Evolutionary conservation across 1,140 invertebrate genomes (phyloP).

Genomic region (Tetramorium alpestre): DNA sequence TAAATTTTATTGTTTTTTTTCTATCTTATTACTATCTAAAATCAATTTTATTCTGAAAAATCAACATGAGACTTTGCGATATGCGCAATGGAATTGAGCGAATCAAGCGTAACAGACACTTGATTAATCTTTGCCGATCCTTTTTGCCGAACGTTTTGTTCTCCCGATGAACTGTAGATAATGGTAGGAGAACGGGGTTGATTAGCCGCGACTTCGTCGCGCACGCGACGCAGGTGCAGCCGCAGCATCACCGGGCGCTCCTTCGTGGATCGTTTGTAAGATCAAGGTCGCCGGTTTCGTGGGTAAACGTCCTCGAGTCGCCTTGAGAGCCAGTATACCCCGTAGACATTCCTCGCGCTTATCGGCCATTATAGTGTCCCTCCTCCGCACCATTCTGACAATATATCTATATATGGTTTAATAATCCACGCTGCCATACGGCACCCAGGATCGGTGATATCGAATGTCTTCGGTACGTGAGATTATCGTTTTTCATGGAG

Average conservation of each 20-base stretch:
- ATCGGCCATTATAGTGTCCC: constrained; percentile 65
- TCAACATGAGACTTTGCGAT: not conserved
- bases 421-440: constrained; percentile 21
- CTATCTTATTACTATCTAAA: not conserved
- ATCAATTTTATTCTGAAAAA: not conserved
- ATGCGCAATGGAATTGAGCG: not conserved
- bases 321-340: constrained; percentile 74
- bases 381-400: constrained; percentile 50
- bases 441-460: not conserved
- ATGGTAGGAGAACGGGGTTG: not conserved
- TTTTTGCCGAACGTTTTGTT: not conserved
- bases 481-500: not conserved
- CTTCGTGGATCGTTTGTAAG: constrained; percentile 65
- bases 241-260: constrained; percentile 29
- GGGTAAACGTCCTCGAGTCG: constrained; percentile 82
- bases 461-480: not conserved
- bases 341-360: constrained; percentile 54
- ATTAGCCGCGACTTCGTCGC: constrained; percentile 33
- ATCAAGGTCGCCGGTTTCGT: constrained; percentile 80
- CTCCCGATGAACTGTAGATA: not conserved
- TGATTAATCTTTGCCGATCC: not conserved
- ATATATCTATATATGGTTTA: constrained; percentile 52
- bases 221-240: constrained; percentile 61
- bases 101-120: not conserved
- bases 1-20: not conserved